Evolutionary conservation across 2,888 invertebrate genomes (phyloP), one percentile per base, ranked within the genome.

Genomic region (Lochmaea crataegi): DNA sequence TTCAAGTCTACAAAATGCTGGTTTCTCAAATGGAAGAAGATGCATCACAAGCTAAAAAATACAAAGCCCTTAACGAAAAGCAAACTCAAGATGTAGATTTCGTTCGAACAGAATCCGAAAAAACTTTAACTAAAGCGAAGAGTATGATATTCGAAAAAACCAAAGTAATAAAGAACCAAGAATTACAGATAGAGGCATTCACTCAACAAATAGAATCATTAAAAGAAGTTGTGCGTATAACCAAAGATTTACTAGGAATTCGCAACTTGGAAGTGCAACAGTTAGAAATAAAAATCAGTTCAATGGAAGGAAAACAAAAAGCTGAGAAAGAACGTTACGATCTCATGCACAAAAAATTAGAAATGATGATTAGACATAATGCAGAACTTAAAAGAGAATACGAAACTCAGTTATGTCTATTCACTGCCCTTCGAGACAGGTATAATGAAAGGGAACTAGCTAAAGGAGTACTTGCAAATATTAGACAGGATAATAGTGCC

Each of bases 211-310:
- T 94, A 9, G 89, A 90, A 57, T 94, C 94, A 1, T 87, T 95
- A 45, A 94, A 94, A 84, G 94, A 95, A 82, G 94, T 95, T 60
- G 91, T 94, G n/a, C 86, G 89, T 11, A 94, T 95, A 73, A 94
- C 95, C 2, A 95, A 94, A 84, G 94, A 94, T 80, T 87, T 95
- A 82, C 85, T 95, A 26, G 92, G 93, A 81, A 93, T 95, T 63
- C 90, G 94, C 76, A 94, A 93, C 82, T 89, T 92, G 70, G 95
- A 95, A 87, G 91, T 94, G 18, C 92, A 93, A 72, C 94, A 94
- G 84, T 90, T 94, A 83, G 85, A 86, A 76, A 89, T 90, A 68
- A 91, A 94, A 80, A 87, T 95, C 73, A 89, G 91, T 80, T 88
- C 90, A 14, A 92, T 94, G 90, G 92, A 93, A 79, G 87, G 89